These are phyloP conservation scores for Xylocopa sonorina DNA, from an alignment of 1,140 invertebrate species.

Conservation along the genomic window DNA sequence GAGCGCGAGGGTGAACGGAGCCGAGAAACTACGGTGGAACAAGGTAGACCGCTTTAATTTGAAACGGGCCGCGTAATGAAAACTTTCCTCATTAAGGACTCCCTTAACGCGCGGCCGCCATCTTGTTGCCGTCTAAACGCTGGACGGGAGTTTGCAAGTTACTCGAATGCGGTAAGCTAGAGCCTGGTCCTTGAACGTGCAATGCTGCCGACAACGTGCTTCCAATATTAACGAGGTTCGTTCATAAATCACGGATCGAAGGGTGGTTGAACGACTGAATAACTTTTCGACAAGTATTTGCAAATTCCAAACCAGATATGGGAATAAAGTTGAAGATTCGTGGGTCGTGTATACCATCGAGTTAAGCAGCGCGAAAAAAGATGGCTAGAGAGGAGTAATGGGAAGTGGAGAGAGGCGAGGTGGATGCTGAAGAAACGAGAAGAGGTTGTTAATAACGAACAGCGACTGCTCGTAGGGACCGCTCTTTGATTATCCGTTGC, in stretches of 20 bases:
- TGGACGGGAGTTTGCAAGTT: slow-evolving; percentile 10
- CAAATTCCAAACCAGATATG: not conserved
- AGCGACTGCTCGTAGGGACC: slow-evolving; percentile 59
- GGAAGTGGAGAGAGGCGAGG: slow-evolving; percentile 24
- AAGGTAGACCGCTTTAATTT: slow-evolving; percentile 59
- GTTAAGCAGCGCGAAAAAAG: slow-evolving; percentile 26
- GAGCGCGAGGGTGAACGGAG: not conserved
- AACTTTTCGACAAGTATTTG: too few species aligned
- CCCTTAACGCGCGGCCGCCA: slow-evolving; percentile 46
- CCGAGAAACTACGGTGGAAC: slow-evolving; percentile 32
- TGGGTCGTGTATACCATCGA: too few species aligned
- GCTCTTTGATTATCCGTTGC: slow-evolving; percentile 80
- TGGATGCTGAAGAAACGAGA: slow-evolving; percentile 43
- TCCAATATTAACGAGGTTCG: not conserved
- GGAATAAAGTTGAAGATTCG: not conserved
- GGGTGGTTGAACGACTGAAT: too few species aligned
- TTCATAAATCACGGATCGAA: too few species aligned
- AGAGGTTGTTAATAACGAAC: slow-evolving; percentile 57
- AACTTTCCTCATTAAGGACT: slow-evolving; percentile 64
- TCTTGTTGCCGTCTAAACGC: slow-evolving; percentile 36
- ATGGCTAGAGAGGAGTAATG: not conserved
- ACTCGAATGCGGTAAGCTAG: not conserved
- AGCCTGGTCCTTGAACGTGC: not conserved
- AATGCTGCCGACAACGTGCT: not conserved
- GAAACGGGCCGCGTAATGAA: slow-evolving; percentile 59